These are phyloP conservation scores for Ochotona curzoniae DNA, from an alignment of 2,113 vertebrate species.

Conservation along the genomic window DNA sequence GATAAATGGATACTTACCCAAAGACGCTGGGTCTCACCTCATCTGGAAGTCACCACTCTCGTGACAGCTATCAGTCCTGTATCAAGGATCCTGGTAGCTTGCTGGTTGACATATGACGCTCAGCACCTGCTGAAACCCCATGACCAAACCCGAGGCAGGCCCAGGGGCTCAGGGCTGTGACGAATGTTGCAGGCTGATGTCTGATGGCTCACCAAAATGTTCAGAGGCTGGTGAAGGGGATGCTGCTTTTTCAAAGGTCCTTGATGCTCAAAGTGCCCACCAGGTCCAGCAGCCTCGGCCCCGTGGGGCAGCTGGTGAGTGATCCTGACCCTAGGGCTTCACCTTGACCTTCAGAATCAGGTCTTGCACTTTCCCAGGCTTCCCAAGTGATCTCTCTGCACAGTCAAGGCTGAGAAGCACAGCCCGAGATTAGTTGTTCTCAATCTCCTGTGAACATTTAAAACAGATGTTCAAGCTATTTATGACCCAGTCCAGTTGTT, in stretches of 20 bases:
- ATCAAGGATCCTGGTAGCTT: neutral
- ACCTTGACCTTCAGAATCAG: rapidly evolving
- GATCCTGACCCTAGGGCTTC: neutral
- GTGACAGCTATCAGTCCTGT: rapidly evolving
- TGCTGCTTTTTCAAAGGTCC: no score
- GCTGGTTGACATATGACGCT: neutral
- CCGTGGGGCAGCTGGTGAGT: neutral
- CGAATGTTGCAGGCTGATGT: no score
- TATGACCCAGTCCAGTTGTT: neutral
- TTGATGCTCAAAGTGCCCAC: neutral
- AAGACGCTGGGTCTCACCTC: no score
- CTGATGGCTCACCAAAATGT: neutral
- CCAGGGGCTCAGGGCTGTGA: no score
- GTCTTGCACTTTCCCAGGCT: neutral
- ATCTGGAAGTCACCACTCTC: neutral
- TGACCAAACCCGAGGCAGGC: neutral
- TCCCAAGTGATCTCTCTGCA: neutral
- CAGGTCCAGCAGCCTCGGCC: neutral
- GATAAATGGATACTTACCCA: no score
- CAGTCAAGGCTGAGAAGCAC: neutral
- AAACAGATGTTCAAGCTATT: neutral
- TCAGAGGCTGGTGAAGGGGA: neutral
- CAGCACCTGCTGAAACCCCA: neutral
- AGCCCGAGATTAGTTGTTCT: neutral
- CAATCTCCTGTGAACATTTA: no score